Conservation (phyloP, 2,888 invertebrate species). For the Helobdella robusta region DNA sequence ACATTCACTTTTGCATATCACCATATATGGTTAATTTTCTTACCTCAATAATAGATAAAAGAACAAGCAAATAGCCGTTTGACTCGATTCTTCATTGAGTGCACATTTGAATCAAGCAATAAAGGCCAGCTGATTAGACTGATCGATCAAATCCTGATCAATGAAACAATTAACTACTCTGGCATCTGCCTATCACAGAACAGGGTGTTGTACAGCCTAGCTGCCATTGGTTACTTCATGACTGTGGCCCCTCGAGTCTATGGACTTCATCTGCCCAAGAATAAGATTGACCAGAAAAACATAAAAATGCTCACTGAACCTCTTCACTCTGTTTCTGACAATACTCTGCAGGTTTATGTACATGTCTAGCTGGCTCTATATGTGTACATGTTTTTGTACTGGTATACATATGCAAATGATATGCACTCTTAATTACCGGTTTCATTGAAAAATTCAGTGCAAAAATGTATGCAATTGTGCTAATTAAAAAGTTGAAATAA, state of each 20-base stretch:
- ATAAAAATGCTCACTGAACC: constrained; percentile 27
- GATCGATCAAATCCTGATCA: no score
- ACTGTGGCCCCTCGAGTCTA: constrained; percentile 22
- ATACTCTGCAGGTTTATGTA: constrained; percentile 28
- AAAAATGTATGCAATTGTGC: no score
- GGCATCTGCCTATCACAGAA: background rate
- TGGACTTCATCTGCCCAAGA: constrained; percentile 27
- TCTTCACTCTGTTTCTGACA: constrained; percentile 25
- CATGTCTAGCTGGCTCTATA: no score
- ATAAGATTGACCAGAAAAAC: constrained; percentile 21
- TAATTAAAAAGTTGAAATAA: no score
- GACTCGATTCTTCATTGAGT: background rate
- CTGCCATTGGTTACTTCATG: constrained; percentile 29
- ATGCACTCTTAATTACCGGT: no score
- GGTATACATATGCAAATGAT: no score
- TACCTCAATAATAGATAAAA: no score
- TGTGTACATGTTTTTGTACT: no score
- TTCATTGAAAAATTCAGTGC: no score
- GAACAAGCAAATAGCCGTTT: background rate
- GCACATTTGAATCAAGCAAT: background rate
- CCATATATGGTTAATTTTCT: no score
- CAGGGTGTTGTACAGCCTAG: constrained; percentile 23
- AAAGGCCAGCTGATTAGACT: background rate
- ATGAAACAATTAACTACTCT: constrained; percentile 16
- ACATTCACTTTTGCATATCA: no score